Evolutionary conservation across 2,797 vertebrate species (phyloP).

Genomic region (Leuciscus waleckii): DNA sequence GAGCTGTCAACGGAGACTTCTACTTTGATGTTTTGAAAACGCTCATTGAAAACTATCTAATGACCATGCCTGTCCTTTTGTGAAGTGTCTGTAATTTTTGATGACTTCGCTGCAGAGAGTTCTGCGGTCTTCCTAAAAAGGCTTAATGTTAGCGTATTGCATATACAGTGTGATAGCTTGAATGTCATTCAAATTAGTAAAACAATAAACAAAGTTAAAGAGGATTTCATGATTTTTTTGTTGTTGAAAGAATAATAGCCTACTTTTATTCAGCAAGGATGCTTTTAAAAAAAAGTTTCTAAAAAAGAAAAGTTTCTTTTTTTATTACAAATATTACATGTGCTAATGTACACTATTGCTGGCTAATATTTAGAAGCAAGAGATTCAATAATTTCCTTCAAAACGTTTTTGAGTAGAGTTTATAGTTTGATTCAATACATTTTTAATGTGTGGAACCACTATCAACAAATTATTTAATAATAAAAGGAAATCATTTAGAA

Average conservation of each 20-base stretch:
- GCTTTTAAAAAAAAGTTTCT: background rate
- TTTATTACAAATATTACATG: background rate
- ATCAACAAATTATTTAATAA: background rate
- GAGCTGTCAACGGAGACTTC: conserved; percentile 24
- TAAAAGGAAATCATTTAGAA: background rate
- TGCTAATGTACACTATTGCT: background rate
- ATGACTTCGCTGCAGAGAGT: background rate
- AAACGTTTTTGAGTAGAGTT: background rate
- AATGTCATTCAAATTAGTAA: background rate
- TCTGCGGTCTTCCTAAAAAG: background rate
- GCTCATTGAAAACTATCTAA: conserved; percentile 14
- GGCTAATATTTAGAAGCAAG: background rate
- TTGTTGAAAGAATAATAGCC: background rate
- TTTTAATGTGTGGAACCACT: background rate
- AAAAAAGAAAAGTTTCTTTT: background rate
- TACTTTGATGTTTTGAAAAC: conserved; percentile 23
- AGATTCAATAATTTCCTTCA: background rate
- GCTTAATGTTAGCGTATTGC: background rate
- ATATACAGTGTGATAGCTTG: background rate
- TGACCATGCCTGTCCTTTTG: conserved; percentile 3
- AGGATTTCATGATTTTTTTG: background rate
- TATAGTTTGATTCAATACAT: rapidly evolving
- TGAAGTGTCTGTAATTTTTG: conserved; percentile 13
- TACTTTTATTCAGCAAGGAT: background rate
- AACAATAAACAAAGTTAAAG: background rate